These are phyloP conservation scores for Helicoverpa zea DNA, from an alignment of 1,140 invertebrate genomes.

Conservation along the genomic window DNA sequence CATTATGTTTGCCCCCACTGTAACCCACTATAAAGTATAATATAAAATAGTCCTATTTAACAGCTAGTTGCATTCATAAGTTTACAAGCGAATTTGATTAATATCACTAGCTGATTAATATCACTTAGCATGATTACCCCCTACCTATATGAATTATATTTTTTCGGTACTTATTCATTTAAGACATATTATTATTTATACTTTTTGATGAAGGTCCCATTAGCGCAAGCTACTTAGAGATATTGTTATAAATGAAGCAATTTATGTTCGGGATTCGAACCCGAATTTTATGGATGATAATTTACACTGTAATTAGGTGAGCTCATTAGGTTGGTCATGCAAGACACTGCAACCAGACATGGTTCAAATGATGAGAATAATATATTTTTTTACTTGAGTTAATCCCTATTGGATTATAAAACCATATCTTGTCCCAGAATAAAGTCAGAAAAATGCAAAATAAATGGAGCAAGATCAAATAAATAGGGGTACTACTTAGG, in stretches of 20 bases:
- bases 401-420: background rate
- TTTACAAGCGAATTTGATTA: background rate
- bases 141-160: background rate
- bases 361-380: background rate
- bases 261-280: no score
- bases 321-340: background rate
- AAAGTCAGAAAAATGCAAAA: background rate
- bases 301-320: background rate
- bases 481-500: no score
- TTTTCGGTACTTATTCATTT: no score
- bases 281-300: no score
- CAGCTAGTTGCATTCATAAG: background rate
- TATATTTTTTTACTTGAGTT: background rate
- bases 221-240: no score
- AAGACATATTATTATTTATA: no score
- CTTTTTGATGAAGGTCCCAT: no score
- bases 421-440: slow-evolving; percentile 3
- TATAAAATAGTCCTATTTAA: slow-evolving; percentile 17
- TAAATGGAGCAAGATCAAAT: background rate
- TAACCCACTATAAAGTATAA: slow-evolving; percentile 1
- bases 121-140: background rate
- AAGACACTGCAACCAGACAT: background rate
- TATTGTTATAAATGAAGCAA: no score
- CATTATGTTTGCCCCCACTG: background rate
- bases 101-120: background rate